Conservation (phyloP, 2,888 invertebrate genomes). For the Hyppa rectilinea region DNA sequence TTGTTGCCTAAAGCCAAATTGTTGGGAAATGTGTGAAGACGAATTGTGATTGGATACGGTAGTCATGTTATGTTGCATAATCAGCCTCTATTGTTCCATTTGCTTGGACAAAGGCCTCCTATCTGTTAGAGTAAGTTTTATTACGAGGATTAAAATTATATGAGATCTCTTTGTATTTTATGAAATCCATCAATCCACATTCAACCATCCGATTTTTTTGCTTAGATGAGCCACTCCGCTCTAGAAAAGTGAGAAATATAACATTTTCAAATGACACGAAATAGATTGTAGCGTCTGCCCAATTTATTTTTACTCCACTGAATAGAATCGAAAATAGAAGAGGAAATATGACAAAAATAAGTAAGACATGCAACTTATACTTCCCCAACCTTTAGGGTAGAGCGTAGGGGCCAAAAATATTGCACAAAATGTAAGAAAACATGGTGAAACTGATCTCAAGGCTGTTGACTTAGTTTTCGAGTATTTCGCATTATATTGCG, state of each 20-base stretch:
- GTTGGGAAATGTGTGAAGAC: slow-evolving; percentile 37
- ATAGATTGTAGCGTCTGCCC: not conserved
- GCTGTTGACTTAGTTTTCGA: slow-evolving; percentile 82
- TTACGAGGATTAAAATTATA: not conserved
- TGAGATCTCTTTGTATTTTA: not conserved
- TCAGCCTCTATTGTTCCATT: no score
- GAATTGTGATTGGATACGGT: slow-evolving; percentile 20
- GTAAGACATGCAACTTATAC: slow-evolving; percentile 22
- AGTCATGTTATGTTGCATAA: no score
- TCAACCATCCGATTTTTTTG: not conserved
- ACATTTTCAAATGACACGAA: not conserved
- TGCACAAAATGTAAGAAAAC: slow-evolving; percentile 59
- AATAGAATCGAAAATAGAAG: slow-evolving; percentile 19
- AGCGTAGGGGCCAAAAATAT: slow-evolving; percentile 46
- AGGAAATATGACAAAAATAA: slow-evolving; percentile 30
- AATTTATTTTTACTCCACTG: slow-evolving; percentile 6
- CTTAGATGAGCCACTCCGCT: not conserved
- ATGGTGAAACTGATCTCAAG: slow-evolving; percentile 69
- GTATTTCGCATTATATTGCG: slow-evolving; percentile 75
- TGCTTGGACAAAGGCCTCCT: no score
- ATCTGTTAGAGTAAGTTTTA: not conserved
- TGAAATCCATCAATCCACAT: not conserved
- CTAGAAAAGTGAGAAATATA: not conserved
- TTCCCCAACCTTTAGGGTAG: slow-evolving; percentile 7
- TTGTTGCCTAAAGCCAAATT: slow-evolving; percentile 54